These are phyloP conservation scores for Archips crataeganus DNA, from an alignment of 2,888 invertebrate genomes.

Conservation along the genomic window DNA sequence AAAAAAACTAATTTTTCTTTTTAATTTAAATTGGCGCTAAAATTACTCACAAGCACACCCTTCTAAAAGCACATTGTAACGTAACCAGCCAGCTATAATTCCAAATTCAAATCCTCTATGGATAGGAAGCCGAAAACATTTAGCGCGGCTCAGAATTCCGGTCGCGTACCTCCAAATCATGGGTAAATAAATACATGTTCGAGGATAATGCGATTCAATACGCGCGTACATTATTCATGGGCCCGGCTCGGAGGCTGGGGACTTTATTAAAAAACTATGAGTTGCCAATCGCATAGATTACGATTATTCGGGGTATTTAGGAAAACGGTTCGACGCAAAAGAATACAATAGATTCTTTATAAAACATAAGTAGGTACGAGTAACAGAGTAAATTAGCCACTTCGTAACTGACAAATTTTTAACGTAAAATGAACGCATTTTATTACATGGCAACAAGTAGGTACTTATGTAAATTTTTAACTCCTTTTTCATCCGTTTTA, in stretches of 20 bases:
- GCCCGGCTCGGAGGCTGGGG: constrained; percentile 11
- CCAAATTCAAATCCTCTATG: constrained; percentile 33
- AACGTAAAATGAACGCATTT: too few relatives aligned
- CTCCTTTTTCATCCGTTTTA: too few relatives aligned
- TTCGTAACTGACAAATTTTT: too few relatives aligned
- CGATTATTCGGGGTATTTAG: neutral
- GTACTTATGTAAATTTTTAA: too few relatives aligned
- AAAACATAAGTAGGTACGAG: too few relatives aligned
- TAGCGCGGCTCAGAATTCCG: constrained; percentile 22
- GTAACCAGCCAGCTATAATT: constrained; percentile 12
- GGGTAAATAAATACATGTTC: constrained; percentile 38
- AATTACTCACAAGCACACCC: neutral
- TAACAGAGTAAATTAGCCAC: too few relatives aligned
- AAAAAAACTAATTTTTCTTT: neutral
- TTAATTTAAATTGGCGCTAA: neutral
- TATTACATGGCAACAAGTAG: too few relatives aligned
- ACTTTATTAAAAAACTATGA: constrained; percentile 19
- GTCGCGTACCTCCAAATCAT: constrained; percentile 36
- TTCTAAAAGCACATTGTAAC: neutral
- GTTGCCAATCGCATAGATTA: constrained; percentile 11
- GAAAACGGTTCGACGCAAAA: neutral
- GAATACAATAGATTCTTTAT: too few relatives aligned
- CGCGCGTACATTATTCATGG: constrained; percentile 36
- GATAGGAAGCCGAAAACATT: constrained; percentile 17
- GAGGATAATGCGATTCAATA: constrained; percentile 32